These are phyloP conservation scores for Manis javanica DNA, from an alignment of 2,797 vertebrate species.

Conservation along the genomic window DNA sequence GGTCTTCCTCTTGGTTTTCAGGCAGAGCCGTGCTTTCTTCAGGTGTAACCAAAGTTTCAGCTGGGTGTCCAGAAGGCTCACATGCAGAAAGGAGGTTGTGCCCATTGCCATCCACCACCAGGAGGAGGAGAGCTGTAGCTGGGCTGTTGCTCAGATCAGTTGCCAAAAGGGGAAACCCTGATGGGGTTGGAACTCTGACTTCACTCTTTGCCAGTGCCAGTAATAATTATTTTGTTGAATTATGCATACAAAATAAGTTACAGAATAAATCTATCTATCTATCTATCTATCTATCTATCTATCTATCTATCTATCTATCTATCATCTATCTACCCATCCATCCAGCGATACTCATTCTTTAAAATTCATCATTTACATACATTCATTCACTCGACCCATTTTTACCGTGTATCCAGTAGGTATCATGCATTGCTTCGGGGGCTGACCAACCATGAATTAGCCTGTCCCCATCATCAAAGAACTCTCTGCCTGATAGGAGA, in stretches of 20 bases:
- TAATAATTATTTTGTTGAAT: constrained; percentile 37
- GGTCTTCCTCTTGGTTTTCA: constrained; percentile 89
- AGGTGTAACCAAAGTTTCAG: background rate
- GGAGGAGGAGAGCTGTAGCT: background rate
- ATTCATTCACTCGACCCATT: background rate
- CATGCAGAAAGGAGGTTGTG: background rate
- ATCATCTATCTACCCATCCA: background rate
- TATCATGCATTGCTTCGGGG: background rate
- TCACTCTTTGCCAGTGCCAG: constrained; percentile 72
- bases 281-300: background rate
- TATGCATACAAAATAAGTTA: background rate
- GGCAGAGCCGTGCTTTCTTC: constrained; percentile 85
- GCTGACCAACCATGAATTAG: background rate
- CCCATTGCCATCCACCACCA: background rate
- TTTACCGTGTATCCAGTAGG: background rate
- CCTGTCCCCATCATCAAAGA: background rate
- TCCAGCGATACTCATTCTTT: background rate
- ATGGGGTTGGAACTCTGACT: constrained; percentile 88
- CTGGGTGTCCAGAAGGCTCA: background rate
- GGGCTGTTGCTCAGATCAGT: constrained; percentile 88
- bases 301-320: too few relatives aligned
- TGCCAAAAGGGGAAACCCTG: constrained; percentile 87
- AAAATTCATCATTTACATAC: background rate
- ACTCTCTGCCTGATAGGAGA: background rate
- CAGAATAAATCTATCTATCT: background rate